phyloP scores from a whole-genome alignment of 2,888 invertebrate genomes.

The Agriopis aurantiaria region DNA sequence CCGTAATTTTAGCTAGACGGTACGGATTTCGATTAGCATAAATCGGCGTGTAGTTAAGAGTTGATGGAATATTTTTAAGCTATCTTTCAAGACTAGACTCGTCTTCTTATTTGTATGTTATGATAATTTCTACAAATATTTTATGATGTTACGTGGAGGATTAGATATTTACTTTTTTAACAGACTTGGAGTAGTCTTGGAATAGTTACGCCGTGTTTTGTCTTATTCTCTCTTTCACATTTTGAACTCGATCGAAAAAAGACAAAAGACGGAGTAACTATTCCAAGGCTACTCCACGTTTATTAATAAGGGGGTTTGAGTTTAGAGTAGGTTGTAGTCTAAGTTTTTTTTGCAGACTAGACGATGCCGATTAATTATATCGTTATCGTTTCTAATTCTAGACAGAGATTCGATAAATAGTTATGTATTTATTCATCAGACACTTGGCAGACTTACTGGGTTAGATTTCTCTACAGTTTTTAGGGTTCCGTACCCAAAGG shows the following conservation, averaged over 20 bases:
- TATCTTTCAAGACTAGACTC: not conserved
- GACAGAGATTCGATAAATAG: not conserved
- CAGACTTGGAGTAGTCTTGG: too few species aligned
- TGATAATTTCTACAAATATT: not conserved
- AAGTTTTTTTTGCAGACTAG: not conserved
- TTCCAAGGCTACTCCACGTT: too few species aligned
- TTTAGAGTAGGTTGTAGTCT: not conserved
- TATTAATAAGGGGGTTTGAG: too few species aligned
- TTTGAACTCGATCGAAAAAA: too few species aligned
- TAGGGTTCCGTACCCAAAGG: not conserved
- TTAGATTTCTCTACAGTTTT: not conserved
- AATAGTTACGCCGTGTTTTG: too few species aligned
- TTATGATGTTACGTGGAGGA: not conserved
- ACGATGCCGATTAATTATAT: not conserved
- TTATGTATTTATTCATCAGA: not conserved
- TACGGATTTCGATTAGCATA: slow-evolving; percentile 23
- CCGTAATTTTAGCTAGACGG: slow-evolving; percentile 18
- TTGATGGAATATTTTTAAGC: slow-evolving; percentile 5
- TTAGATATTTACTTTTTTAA: too few species aligned
- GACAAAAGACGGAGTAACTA: too few species aligned
- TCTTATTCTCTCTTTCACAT: too few species aligned
- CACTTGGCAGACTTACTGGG: not conserved
- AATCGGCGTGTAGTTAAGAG: slow-evolving; percentile 7
- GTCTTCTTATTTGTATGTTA: not conserved
- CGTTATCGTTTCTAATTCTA: not conserved